A percentile compares a stretch with the other conserved stretches of the same genome.
Evolutionary conservation across 1,140 invertebrate species (phyloP).

Genomic region (Eupristina koningsbergeri): DNA sequence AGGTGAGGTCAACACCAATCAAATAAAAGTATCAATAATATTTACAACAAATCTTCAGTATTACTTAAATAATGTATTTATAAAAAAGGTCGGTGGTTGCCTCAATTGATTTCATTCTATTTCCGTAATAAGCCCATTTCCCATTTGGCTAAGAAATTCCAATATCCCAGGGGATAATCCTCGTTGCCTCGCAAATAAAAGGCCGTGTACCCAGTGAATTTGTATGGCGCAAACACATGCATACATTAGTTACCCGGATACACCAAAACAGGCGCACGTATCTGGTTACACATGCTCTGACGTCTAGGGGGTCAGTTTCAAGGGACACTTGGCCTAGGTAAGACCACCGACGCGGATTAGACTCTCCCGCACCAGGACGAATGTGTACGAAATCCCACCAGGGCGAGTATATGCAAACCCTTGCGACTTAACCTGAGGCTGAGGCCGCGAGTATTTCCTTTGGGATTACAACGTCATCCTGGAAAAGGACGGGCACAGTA

Average conservation of each 20-base stretch:
- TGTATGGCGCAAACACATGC: not conserved
- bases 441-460: constrained; percentile 60
- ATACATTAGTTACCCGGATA: not conserved
- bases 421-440: constrained; percentile 62
- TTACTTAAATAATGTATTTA: too few relatives aligned
- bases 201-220: not conserved
- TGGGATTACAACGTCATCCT: constrained; percentile 65
- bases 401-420: constrained; percentile 60
- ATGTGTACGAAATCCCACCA: constrained; percentile 34
- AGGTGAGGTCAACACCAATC: too few relatives aligned
- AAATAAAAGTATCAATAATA: too few relatives aligned
- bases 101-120: not conserved
- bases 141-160: not conserved
- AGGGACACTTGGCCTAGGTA: constrained; percentile 5
- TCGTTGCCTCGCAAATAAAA: not conserved
- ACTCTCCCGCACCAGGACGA: constrained; percentile 34
- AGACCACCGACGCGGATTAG: constrained; percentile 40
- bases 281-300: not conserved
- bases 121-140: not conserved
- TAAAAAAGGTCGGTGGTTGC: too few relatives aligned
- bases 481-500: constrained; percentile 39
- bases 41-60: too few relatives aligned
- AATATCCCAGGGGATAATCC: not conserved
- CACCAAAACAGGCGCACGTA: not conserved
- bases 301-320: constrained; percentile 30